phyloP scores from a whole-genome alignment of 2,888 invertebrate genomes.

The Amiota minor region DNA sequence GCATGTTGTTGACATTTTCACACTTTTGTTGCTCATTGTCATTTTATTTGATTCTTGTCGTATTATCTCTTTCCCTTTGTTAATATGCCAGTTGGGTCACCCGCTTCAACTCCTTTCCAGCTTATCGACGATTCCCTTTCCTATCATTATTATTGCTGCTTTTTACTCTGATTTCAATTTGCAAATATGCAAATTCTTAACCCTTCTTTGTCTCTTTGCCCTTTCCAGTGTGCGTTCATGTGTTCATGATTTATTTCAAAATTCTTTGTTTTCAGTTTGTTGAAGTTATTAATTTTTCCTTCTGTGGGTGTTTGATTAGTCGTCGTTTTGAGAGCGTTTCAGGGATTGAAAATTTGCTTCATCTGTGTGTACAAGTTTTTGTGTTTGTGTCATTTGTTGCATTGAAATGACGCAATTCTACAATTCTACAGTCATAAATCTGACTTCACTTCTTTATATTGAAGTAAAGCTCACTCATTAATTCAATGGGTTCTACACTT shows the following conservation, averaged over 20 bases:
- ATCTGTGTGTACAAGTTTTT: neutral
- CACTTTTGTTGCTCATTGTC: conserved; percentile 45
- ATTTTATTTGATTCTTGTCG: neutral
- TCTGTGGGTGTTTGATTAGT: neutral
- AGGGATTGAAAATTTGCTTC: neutral
- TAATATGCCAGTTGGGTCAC: neutral
- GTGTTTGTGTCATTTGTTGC: neutral
- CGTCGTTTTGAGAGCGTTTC: neutral
- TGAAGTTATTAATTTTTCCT: conserved; percentile 20
- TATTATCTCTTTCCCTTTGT: neutral
- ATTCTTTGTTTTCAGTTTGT: conserved; percentile 15
- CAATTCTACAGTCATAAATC: neutral
- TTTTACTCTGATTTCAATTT: neutral
- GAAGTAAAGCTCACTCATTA: too few species aligned
- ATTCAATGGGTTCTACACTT: too few species aligned
- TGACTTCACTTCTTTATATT: too few species aligned
- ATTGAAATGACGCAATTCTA: neutral
- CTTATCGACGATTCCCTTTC: neutral
- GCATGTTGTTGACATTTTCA: conserved; percentile 51
- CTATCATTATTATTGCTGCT: neutral
- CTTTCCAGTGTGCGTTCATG: neutral
- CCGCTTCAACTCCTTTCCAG: neutral
- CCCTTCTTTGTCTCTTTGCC: too few species aligned
- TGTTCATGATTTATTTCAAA: conserved; percentile 7
- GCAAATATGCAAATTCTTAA: conserved; percentile 11